These are phyloP conservation scores for Tethea ocularis DNA, from an alignment of 2,888 invertebrate species.

Conservation along the genomic window DNA sequence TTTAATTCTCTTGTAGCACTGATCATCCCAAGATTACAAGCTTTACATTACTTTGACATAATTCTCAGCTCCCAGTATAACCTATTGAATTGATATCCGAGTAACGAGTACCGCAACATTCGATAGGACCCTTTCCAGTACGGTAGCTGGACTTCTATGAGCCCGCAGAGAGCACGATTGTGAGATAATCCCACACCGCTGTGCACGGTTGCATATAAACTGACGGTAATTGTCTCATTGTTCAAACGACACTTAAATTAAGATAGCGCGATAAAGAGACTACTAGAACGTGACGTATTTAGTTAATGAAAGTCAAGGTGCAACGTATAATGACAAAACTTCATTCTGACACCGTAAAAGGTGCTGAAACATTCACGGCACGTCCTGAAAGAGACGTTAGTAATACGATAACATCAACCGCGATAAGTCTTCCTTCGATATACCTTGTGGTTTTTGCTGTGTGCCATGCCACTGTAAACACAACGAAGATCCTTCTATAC, in stretches of 20 bases:
- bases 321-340: slow-evolving; percentile 27
- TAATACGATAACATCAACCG: slow-evolving; percentile 8
- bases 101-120: slow-evolving; percentile 23
- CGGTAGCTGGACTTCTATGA: slow-evolving; percentile 21
- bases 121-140: slow-evolving; percentile 16
- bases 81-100: no score
- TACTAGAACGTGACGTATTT: slow-evolving; percentile 46
- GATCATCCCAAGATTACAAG: neutral
- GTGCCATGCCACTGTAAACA: neutral
- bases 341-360: slow-evolving; percentile 22
- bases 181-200: slow-evolving; percentile 40
- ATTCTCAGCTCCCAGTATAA: neutral
- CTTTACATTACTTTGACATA: neutral
- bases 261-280: slow-evolving; percentile 35
- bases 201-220: slow-evolving; percentile 32
- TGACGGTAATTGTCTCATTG: slow-evolving; percentile 47
- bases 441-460: slow-evolving; percentile 8
- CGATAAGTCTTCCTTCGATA: slow-evolving; percentile 10
- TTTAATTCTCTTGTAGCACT: slow-evolving; percentile 26
- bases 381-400: slow-evolving; percentile 20
- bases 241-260: slow-evolving; percentile 41
- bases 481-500: neutral
- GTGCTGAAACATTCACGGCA: slow-evolving; percentile 25
- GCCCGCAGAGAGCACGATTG: slow-evolving; percentile 14
- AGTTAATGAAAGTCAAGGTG: slow-evolving; percentile 45